Percentiles rank a stretch among this genome's conserved stretches.
Evolutionary conservation across 1,140 invertebrate genomes (phyloP).

Genomic region (Cydia fagiglandana): DNA sequence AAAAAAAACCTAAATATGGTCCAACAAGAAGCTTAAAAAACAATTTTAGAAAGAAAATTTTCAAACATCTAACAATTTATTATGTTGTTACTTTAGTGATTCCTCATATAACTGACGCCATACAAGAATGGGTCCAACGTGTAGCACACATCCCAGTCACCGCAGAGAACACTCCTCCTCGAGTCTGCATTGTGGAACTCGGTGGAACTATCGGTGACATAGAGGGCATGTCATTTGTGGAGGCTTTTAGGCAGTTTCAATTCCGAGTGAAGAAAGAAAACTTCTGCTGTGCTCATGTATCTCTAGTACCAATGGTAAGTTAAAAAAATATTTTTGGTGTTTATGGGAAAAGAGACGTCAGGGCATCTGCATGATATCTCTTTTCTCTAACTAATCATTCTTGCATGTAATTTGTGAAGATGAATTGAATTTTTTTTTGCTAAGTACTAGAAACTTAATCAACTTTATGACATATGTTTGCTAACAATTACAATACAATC

Average conservation of each 20-base stretch:
- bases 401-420: not conserved
- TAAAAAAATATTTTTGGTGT: not conserved
- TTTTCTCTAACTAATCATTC: not conserved
- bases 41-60: too few species aligned
- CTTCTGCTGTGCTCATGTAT: slow-evolving; percentile 98
- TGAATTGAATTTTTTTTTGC: not conserved
- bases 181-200: slow-evolving; percentile 94
- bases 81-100: slow-evolving; percentile 84
- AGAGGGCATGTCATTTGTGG: slow-evolving; percentile 99
- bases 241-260: slow-evolving; percentile 99
- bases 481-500: too few species aligned
- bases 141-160: slow-evolving; percentile 94
- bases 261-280: slow-evolving; percentile 95
- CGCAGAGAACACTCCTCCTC: slow-evolving; percentile 85
- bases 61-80: too few species aligned
- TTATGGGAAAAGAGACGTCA: not conserved
- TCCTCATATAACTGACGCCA: slow-evolving; percentile 99
- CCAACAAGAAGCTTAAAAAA: too few species aligned
- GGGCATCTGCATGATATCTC: not conserved
- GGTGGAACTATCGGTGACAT: slow-evolving; percentile 99
- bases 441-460: not conserved
- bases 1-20: too few species aligned
- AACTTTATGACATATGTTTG: too few species aligned
- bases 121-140: slow-evolving; percentile 98
- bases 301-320: slow-evolving; percentile 92